phyloP scores from a whole-genome alignment of 2,113 vertebrate species.

The Phodopus roborovskii region DNA sequence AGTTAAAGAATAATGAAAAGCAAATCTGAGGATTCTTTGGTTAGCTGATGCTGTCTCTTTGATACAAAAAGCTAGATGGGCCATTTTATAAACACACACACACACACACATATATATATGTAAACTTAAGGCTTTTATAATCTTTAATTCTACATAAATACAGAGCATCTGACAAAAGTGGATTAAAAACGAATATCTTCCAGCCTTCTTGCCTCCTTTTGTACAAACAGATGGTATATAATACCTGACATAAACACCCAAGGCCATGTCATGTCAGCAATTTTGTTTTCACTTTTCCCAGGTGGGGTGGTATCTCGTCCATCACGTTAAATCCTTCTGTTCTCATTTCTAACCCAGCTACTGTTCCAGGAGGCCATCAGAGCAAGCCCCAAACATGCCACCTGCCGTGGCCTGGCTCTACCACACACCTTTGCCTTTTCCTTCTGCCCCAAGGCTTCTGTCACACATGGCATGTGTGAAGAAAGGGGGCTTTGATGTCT shows the following conservation, averaged over 20 bases:
- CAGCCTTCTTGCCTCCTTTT: background rate
- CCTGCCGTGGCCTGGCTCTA: background rate
- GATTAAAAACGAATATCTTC: background rate
- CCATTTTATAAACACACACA: background rate
- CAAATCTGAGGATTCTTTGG: background rate
- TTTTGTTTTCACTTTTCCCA: background rate
- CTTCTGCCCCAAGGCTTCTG: background rate
- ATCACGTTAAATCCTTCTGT: background rate
- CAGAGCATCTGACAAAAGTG: background rate
- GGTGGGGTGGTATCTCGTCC: background rate
- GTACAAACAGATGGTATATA: background rate
- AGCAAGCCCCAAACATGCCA: background rate
- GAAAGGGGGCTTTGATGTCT: background rate
- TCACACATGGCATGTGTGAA: background rate
- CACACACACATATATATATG: too few relatives aligned
- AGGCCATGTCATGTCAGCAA: background rate
- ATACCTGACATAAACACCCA: background rate
- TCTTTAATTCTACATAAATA: constrained; percentile 51
- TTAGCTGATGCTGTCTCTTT: constrained; percentile 4
- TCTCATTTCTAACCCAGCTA: background rate
- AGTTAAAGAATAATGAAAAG: background rate
- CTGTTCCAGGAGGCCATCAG: background rate
- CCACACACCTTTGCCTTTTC: background rate
- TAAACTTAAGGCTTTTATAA: background rate
- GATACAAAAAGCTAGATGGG: background rate